Conservation (phyloP, 2,888 invertebrate species). For the Rhaphigaster nebulosa region DNA sequence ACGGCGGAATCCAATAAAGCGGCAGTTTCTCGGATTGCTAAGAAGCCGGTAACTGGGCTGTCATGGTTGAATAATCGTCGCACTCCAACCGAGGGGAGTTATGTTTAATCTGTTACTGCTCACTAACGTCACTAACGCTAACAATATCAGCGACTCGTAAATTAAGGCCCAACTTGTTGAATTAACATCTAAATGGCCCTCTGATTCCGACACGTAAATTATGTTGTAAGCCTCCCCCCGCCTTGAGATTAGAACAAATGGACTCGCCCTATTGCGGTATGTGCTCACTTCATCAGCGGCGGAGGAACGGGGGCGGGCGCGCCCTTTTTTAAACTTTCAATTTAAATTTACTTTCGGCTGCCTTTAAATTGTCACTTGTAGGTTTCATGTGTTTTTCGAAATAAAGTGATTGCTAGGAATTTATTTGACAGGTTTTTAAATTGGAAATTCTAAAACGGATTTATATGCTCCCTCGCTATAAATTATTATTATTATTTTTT, state of each 20-base stretch:
- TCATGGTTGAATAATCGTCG: constrained; percentile 10
- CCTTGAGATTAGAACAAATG: constrained; percentile 37
- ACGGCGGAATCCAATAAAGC: not conserved
- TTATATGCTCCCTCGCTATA: not conserved
- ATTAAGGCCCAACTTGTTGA: constrained; percentile 32
- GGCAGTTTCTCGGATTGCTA: not conserved
- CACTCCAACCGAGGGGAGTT: not conserved
- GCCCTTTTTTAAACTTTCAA: not conserved
- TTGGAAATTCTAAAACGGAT: not conserved
- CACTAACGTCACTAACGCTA: constrained; percentile 29
- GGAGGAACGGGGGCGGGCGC: not conserved
- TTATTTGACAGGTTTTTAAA: constrained; percentile 20
- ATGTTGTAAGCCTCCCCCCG: constrained; percentile 9
- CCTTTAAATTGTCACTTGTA: not conserved
- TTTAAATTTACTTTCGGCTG: not conserved
- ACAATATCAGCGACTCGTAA: constrained; percentile 32
- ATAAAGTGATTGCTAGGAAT: not conserved
- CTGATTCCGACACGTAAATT: constrained; percentile 37
- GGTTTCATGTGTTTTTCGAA: not conserved
- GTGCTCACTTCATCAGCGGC: not conserved
- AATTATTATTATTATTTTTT: not conserved
- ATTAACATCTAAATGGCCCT: constrained; percentile 33
- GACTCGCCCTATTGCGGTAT: constrained; percentile 29
- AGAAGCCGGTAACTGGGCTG: not conserved
- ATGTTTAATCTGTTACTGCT: constrained; percentile 41